A percentile compares a stretch with the other conserved stretches of the same genome.
phyloP scores from a whole-genome alignment of 1,140 invertebrate species.

The Belonocnema kinseyi region DNA sequence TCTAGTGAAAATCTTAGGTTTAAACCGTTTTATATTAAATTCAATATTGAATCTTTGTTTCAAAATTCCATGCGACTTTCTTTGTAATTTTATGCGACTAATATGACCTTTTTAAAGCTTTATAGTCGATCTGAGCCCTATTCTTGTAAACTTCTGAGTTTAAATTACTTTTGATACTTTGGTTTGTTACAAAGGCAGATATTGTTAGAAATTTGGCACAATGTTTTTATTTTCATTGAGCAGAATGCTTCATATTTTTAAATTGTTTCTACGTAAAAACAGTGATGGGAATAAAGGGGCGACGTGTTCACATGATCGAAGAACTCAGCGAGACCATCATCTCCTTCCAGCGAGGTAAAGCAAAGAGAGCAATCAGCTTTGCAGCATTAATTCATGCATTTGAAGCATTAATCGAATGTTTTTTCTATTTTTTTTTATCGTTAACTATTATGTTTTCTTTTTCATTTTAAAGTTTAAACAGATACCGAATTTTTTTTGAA shows the following conservation, averaged over 20 bases:
- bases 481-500: neutral
- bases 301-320: conserved; percentile 97
- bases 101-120: no score
- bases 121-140: no score
- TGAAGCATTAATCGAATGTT: conserved; percentile 42
- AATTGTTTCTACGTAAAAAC: conserved; percentile 74
- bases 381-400: conserved; percentile 59
- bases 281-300: conserved; percentile 99
- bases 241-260: conserved; percentile 6
- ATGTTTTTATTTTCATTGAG: conserved; percentile 25
- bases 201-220: neutral
- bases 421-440: conserved; percentile 1
- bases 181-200: neutral
- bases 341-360: conserved; percentile 97
- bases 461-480: neutral
- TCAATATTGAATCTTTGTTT: no score
- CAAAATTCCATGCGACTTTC: no score
- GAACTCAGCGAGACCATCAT: conserved; percentile 98
- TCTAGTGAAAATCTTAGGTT: no score
- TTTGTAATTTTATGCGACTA: no score
- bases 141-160: neutral
- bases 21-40: no score
- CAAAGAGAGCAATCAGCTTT: conserved; percentile 65
- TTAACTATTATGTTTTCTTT: neutral
- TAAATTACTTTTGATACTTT: neutral